Conservation (phyloP, 2,888 invertebrate species). For the Cordilura impudica region DNA sequence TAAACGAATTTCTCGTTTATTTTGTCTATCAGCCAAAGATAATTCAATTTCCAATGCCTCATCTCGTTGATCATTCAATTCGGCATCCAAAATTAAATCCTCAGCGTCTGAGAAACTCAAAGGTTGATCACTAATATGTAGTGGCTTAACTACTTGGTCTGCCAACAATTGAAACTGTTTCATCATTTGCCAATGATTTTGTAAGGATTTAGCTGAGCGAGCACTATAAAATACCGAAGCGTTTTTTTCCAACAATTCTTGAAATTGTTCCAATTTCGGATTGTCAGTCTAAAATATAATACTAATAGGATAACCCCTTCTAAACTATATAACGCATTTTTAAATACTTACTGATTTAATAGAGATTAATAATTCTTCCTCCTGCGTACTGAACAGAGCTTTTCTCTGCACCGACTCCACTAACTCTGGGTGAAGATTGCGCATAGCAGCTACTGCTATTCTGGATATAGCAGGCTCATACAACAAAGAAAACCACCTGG, state of each 20-base stretch:
- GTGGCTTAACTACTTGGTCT: slow-evolving; percentile 88
- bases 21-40: slow-evolving; percentile 85
- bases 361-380: slow-evolving; percentile 91
- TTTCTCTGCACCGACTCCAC: slow-evolving; percentile 91
- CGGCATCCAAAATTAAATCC: slow-evolving; percentile 90
- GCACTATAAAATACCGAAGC: slow-evolving; percentile 92
- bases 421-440: slow-evolving; percentile 94
- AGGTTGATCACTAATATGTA: slow-evolving; percentile 82
- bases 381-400: slow-evolving; percentile 92
- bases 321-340: background rate
- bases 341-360: slow-evolving; percentile 85
- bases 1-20: slow-evolving; percentile 91
- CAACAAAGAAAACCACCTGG: slow-evolving; percentile 96
- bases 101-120: slow-evolving; percentile 94
- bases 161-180: slow-evolving; percentile 94
- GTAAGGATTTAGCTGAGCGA: slow-evolving; percentile 90
- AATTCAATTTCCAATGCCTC: slow-evolving; percentile 89
- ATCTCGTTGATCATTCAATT: slow-evolving; percentile 88
- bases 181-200: slow-evolving; percentile 94
- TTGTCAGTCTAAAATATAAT: slow-evolving; percentile 81
- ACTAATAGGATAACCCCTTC: background rate
- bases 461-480: slow-evolving; percentile 97
- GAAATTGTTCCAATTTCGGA: slow-evolving; percentile 88
- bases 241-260: slow-evolving; percentile 89
- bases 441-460: slow-evolving; percentile 94